Conservation (phyloP, 2,888 invertebrate species). For the Aleiodes alternator region DNA sequence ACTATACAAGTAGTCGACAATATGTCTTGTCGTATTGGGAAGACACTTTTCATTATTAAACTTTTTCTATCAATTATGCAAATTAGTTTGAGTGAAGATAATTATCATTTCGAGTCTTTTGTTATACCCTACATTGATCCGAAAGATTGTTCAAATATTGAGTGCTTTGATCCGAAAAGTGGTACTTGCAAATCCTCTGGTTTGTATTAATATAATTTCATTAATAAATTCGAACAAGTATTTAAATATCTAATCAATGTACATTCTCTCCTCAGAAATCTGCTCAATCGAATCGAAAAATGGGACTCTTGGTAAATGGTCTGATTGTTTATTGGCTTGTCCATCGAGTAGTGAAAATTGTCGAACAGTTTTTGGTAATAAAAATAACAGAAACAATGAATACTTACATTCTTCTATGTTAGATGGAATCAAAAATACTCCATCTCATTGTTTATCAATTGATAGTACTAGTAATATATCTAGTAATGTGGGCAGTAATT, state of each 20-base stretch:
- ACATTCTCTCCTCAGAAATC: not conserved
- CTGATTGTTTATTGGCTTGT: slow-evolving; percentile 6
- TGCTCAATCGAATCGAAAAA: slow-evolving; percentile 6
- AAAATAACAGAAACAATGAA: not conserved
- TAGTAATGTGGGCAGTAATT: slow-evolving; percentile 58
- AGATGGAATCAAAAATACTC: not conserved
- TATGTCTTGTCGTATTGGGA: not conserved
- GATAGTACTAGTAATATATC: slow-evolving; percentile 8
- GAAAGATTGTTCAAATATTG: not conserved
- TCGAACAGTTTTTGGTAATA: not conserved
- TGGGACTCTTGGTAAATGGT: slow-evolving; percentile 23
- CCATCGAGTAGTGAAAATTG: slow-evolving; percentile 5
- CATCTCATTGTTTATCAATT: not conserved
- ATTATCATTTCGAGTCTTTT: not conserved
- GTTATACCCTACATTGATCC: slow-evolving; percentile 13
- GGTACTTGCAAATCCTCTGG: slow-evolving; percentile 18
- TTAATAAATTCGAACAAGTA: not conserved
- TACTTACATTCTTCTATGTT: not conserved
- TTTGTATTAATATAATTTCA: not conserved
- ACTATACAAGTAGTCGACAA: slow-evolving; percentile 3
- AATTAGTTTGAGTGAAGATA: not conserved
- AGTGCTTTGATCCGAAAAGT: slow-evolving; percentile 18
- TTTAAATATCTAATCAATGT: not conserved
- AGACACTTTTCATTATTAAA: not conserved
- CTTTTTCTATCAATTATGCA: not conserved